Percentiles rank a stretch among this genome's conserved stretches.
Evolutionary conservation across 37 sponge, comb jelly and placozoan species (phyloP).

Genomic region (Sycon ciliatum): DNA sequence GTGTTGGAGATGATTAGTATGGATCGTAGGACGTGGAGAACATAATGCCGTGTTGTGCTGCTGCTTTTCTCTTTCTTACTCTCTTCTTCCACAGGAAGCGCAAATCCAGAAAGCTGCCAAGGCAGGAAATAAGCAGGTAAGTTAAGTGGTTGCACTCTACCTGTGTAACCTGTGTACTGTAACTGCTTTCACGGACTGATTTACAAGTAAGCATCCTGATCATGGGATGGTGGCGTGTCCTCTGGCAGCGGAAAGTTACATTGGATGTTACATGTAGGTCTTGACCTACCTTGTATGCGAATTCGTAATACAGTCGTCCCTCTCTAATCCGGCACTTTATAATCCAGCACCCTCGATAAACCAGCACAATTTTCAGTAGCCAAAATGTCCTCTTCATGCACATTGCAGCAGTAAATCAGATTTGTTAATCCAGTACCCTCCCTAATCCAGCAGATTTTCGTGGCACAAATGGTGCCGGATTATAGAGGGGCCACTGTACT

Average conservation of each 20-base stretch:
- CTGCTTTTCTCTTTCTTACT: neutral
- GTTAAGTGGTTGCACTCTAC: too few relatives aligned
- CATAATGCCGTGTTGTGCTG: neutral
- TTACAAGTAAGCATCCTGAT: neutral
- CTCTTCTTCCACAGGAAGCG: conserved; percentile 46
- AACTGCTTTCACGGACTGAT: too few relatives aligned
- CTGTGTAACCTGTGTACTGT: too few relatives aligned
- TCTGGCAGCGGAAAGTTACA: neutral
- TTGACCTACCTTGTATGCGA: neutral
- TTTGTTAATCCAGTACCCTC: too few relatives aligned
- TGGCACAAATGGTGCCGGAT: too few relatives aligned
- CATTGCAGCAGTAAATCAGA: neutral
- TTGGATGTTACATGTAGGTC: neutral
- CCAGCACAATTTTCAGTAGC: too few relatives aligned
- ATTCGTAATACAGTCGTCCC: too few relatives aligned
- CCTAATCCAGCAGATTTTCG: too few relatives aligned
- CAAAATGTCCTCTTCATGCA: neutral
- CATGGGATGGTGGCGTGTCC: neutral
- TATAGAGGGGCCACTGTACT: too few relatives aligned
- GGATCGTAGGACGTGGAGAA: neutral
- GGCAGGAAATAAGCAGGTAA: conserved; percentile 80
- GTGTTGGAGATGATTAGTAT: neutral
- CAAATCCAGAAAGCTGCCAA: conserved; percentile 97
- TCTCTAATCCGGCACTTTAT: too few relatives aligned
- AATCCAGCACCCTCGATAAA: too few relatives aligned